phyloP scores from a whole-genome alignment of 2,797 vertebrate species.

The Toxotes lorentzi region DNA sequence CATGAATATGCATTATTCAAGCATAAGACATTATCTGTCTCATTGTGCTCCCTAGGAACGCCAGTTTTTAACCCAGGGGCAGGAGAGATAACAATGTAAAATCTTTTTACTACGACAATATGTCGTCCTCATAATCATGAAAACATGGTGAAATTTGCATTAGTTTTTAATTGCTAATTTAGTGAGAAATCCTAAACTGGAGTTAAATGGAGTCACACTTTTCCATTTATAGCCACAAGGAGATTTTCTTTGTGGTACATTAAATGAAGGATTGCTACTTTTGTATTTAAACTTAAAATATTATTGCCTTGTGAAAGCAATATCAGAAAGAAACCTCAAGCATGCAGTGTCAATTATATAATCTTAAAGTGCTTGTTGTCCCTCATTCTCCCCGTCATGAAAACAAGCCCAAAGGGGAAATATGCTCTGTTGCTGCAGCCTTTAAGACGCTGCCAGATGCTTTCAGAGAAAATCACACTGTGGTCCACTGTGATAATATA shows the following conservation, averaged over 20 bases:
- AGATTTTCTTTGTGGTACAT: background rate
- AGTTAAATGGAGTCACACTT: slow-evolving; percentile 29
- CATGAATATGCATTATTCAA: slow-evolving; percentile 77
- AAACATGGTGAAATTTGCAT: slow-evolving; percentile 26
- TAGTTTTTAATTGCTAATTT: slow-evolving; percentile 37
- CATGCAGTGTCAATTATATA: slow-evolving; percentile 54
- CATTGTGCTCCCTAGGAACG: slow-evolving; percentile 32
- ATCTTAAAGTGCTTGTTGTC: slow-evolving; percentile 51
- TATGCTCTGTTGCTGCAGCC: slow-evolving; percentile 33
- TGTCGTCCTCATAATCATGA: slow-evolving; percentile 22
- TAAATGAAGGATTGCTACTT: slow-evolving; percentile 13
- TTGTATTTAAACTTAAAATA: background rate
- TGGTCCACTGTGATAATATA: slow-evolving; percentile 31
- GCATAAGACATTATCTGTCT: slow-evolving; percentile 59
- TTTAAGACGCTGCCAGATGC: slow-evolving; percentile 68
- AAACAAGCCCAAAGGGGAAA: slow-evolving; percentile 56
- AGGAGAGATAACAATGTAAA: slow-evolving; percentile 18
- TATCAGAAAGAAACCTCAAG: slow-evolving; percentile 27
- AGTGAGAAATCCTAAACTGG: background rate
- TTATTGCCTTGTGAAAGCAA: background rate
- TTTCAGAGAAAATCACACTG: slow-evolving; percentile 47
- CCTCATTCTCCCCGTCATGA: slow-evolving; percentile 43
- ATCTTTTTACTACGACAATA: slow-evolving; percentile 5
- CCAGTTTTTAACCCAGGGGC: slow-evolving; percentile 41
- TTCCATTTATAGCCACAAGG: background rate